A percentile compares a stretch with the other conserved stretches of the same genome.
phyloP scores from a whole-genome alignment of 2,888 invertebrate species.

The Trissolcus japonicus region DNA sequence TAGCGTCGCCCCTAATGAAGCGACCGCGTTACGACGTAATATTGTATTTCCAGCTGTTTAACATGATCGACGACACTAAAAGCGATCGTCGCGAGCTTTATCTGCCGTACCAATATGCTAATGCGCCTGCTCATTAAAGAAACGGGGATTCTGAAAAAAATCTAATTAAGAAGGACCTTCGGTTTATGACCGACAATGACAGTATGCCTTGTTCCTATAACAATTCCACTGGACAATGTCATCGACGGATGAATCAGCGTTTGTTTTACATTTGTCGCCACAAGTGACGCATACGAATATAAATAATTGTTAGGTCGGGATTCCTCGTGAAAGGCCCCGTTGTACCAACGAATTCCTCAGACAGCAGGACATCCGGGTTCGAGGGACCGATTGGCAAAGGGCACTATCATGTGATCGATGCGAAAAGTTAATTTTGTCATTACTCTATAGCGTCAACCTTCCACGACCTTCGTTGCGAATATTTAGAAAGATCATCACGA shows the following conservation, averaged over 20 bases:
- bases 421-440: conserved; percentile 41
- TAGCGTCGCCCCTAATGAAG: conserved; percentile 43
- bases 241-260: conserved; percentile 44
- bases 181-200: background rate
- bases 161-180: conserved; percentile 43
- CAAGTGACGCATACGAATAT: conserved; percentile 50
- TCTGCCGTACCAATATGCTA: conserved; percentile 40
- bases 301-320: conserved; percentile 29
- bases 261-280: conserved; percentile 51
- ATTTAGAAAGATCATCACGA: conserved; percentile 56
- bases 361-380: conserved; percentile 55
- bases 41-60: conserved; percentile 48
- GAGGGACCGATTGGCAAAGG: background rate
- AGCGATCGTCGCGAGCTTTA: conserved; percentile 32
- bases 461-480: conserved; percentile 43
- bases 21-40: conserved; percentile 45
- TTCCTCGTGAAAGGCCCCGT: conserved; percentile 22
- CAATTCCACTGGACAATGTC: conserved; percentile 8
- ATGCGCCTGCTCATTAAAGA: conserved; percentile 25
- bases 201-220: conserved; percentile 1
- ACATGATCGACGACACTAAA: conserved; percentile 49
- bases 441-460: conserved; percentile 26
- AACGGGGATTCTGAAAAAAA: conserved; percentile 13
- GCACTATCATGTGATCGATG: too few relatives aligned
- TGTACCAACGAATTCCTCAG: conserved; percentile 42